Evolutionary conservation across 2,888 invertebrate genomes (phyloP), one percentile per base, ranked within the genome.

Genomic region (Chirona hameri): DNA sequence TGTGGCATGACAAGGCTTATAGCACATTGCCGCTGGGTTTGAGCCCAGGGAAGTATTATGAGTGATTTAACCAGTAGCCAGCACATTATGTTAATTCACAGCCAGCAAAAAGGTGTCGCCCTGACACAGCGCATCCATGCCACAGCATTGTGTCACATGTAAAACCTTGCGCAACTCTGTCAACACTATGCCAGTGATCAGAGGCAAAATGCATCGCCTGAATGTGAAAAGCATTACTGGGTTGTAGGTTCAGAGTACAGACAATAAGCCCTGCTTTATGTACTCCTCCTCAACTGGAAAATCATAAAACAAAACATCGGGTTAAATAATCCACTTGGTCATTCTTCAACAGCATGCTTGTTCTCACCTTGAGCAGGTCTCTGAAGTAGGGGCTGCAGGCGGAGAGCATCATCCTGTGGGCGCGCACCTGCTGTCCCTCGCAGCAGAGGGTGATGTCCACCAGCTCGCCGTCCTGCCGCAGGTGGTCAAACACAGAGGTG

Each of bases 381-480:
- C 39, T 39, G 39, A 39, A 39, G 39, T 39, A 39, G 60, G 60
- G 60, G n/a, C 60, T 60, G 60, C 60, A 60, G 60, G 60, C n/a
- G 5, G 60, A 60, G 24, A 60, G 60, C 60, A 24, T 60, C 52
- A 52, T 52, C 12, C 10, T 39, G 39, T 39, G 5, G 12, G 60
- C 60, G n/a, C n/a, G 18, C 21, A 60, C 60, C 24, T 2, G 24
- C n/a, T 60, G 52, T 4, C 52, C 87, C 82, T 87, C 87, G 84
- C 76, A 87, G 87, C 82, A 87, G 84, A 79, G 87, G 87, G 87
- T 48, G 87, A n/a, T 87, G 83, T 87, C 87, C 60, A 87, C 87
- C 84, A 87, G 86, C 79, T 86, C 85, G 83, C 87, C 86, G 82
- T 86, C 86, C 81, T 85, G 84, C 83, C 84, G 84, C 81, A 87